Evolutionary conservation across 1,140 invertebrate species (phyloP), one percentile per base, ranked within the genome.

Genomic region (Aphis gossypii): DNA sequence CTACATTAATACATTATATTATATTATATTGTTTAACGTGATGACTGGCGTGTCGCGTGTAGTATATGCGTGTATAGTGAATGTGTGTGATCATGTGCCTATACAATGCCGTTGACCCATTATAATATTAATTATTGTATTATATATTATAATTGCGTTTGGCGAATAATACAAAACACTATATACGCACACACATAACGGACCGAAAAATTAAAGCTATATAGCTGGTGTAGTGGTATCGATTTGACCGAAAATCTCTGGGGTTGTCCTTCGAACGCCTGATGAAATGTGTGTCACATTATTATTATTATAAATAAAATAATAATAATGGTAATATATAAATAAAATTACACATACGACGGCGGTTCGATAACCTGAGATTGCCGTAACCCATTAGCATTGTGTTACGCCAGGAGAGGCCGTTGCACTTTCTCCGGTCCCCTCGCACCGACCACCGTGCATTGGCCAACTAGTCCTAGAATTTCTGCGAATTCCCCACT

Each of bases 391-490:
- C 92, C 41, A 93, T 86, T 92, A 93, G 92, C 92, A 86, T 56
- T 86, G 92, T 93, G 48, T 93, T 93, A 86, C 92, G 90, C 90
- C 82, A 93, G 82, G 92, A 93, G 92, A 93, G 92, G 92, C 92
- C 92, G 92, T 93, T 93, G 92, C 92, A 93, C 92, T 93, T 93
- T 93, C 92, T 93, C 92, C 82, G 76, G 82, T 44, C 82, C 82
- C 89, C 89, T 90, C 89, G 38, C 25, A 56, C 54, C 54, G 48
- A 87, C 30, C 83, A 46, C 84, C 9, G 6, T 0, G 84, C 48
- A 9, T 89, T 89, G 51, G 88, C 88, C 88, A 89, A 89, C 88
- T 89, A 51, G 88, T 89, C 51, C 48, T 89, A 89, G 48, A 89
- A 89, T 89, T 56, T 35, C 9, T 14, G 38, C 86, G 14, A n/a